Percentiles rank a stretch among this genome's conserved stretches.
phyloP scores from a whole-genome alignment of 2,888 invertebrate genomes.

The Lamellibrachia columna region DNA sequence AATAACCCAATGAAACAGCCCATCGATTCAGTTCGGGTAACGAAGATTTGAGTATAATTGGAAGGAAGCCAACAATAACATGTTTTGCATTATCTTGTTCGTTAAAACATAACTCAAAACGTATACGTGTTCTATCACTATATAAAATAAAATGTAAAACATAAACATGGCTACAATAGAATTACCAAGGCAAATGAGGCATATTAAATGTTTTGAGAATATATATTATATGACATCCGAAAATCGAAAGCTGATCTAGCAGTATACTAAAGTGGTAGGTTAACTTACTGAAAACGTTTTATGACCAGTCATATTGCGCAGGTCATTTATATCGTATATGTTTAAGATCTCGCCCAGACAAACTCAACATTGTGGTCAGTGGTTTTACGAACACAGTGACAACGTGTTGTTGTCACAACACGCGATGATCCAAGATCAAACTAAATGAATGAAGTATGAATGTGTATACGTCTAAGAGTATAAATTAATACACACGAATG shows the following conservation, averaged over 20 bases:
- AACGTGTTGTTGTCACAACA: neutral
- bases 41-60: neutral
- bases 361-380: neutral
- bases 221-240: too few species aligned
- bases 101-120: neutral
- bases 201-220: too few species aligned
- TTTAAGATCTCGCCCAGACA: too few species aligned
- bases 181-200: too few species aligned
- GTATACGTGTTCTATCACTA: neutral
- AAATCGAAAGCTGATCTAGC: too few species aligned
- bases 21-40: neutral
- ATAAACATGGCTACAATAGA: neutral
- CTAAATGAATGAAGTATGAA: neutral
- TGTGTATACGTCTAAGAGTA: neutral
- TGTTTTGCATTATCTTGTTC: neutral
- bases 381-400: neutral
- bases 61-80: neutral
- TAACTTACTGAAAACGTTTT: too few species aligned
- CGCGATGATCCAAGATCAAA: neutral
- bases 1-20: neutral
- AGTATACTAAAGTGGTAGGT: too few species aligned
- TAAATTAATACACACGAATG: neutral
- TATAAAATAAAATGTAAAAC: neutral
- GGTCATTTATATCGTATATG: too few species aligned
- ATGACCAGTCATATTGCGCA: too few species aligned